Evolutionary conservation across 2,113 vertebrate species (phyloP).

Genomic region (Apteryx owenii): DNA sequence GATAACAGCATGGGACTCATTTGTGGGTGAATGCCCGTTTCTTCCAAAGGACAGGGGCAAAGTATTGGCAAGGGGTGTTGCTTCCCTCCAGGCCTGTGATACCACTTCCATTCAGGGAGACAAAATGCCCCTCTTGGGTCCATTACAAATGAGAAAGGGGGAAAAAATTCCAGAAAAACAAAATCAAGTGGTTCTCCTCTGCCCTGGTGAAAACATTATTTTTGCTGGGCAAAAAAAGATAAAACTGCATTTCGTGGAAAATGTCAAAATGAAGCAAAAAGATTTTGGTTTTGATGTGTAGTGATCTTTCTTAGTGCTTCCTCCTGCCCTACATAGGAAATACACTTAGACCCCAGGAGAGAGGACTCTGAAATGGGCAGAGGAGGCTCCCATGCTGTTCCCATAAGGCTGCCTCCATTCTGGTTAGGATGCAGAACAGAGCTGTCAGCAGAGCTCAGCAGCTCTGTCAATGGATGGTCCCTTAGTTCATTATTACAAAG

Average conservation of each 20-base stretch:
- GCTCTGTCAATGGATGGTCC: neutral
- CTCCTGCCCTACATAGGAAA: neutral
- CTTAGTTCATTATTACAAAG: neutral
- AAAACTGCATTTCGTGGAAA: neutral
- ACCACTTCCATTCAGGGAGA: neutral
- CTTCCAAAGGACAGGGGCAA: neutral
- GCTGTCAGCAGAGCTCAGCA: neutral
- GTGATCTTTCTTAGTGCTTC: neutral
- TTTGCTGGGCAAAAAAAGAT: neutral
- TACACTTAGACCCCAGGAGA: neutral
- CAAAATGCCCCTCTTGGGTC: neutral
- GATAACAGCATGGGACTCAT: neutral
- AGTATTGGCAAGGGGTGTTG: neutral
- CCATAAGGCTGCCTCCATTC: neutral
- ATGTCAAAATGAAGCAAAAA: neutral
- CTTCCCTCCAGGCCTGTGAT: neutral
- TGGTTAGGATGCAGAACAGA: neutral
- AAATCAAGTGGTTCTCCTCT: neutral
- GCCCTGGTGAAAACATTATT: neutral
- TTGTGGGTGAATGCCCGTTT: neutral
- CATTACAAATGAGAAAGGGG: neutral
- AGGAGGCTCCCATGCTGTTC: neutral
- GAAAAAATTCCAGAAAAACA: neutral
- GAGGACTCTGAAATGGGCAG: neutral
- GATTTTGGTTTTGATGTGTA: neutral